Evolutionary conservation across 2,797 vertebrate genomes (phyloP), one percentile per base, ranked within the genome.

Genomic region (Hippocampus kuda): DNA sequence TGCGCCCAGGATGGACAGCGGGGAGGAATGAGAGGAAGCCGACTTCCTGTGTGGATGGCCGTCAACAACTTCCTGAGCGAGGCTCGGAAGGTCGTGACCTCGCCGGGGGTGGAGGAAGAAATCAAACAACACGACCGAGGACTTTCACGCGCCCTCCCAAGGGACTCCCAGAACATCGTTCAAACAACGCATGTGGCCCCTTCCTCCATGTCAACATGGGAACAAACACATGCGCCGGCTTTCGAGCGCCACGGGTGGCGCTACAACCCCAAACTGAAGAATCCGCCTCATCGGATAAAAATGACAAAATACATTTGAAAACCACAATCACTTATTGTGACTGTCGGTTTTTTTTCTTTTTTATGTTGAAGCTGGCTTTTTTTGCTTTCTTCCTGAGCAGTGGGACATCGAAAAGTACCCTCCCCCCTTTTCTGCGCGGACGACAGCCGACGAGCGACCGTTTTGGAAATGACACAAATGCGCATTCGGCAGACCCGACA

Each of bases 381-480:
- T 44, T 44, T 44, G 42, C 18, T 6, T 18, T 49, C 16, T 49
- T 20, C 48, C 48, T 18, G 20, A 51, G 6, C 6, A 7, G 16
- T 20, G 6, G 20, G 1, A 18, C 49, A 22, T 18, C 15, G 18
- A 5, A 18, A 49, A 49, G 20, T 2, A 18, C 1, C 48, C 46
- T 6, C 46, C 46, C 13, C 13, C 46, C n/a, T n/a, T 16, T 20
- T 42, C 6, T 20, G 60, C 22, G 34, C 4, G 22, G 5, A 38
- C 16, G 6, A 20, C 5, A 8, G 34, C 38, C n/a, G 30, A 22
- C 61, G 13, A 54, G 53, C 53, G 34, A 4, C 61, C 62, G 68
- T 63, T 78, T 83, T 77, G 79, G 72, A 86, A 77, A 70, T 70
- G 83, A 65, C 57, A 59, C 41, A 62, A 64, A 65, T 69, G 51